These are phyloP conservation scores for Sarcophaga subvicina DNA, from an alignment of 2,888 invertebrate species.

Conservation along the genomic window DNA sequence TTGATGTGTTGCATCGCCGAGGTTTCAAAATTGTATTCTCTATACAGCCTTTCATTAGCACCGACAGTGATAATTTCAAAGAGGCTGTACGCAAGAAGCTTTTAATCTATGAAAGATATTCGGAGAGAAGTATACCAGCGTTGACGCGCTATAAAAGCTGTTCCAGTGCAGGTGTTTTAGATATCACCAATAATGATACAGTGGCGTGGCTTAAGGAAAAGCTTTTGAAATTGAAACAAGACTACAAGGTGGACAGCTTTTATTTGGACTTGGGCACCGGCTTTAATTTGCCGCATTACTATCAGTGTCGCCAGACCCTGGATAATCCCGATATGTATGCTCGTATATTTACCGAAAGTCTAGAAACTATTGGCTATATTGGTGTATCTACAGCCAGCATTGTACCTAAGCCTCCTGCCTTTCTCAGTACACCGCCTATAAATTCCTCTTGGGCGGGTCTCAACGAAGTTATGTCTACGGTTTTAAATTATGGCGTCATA, in stretches of 20 bases:
- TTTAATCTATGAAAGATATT: slow-evolving; percentile 90
- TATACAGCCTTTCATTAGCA: slow-evolving; percentile 95
- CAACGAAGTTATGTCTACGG: slow-evolving; percentile 91
- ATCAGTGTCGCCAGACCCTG: slow-evolving; percentile 88
- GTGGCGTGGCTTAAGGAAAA: slow-evolving; percentile 90
- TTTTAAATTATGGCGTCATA: slow-evolving; percentile 92
- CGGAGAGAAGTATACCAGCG: slow-evolving; percentile 91
- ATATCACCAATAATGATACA: slow-evolving; percentile 92
- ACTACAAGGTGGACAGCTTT: slow-evolving; percentile 92
- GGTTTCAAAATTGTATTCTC: slow-evolving; percentile 94
- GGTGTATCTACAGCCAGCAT: slow-evolving; percentile 92
- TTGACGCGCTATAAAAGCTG: slow-evolving; percentile 91
- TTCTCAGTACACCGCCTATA: slow-evolving; percentile 92
- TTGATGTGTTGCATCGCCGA: slow-evolving; percentile 90
- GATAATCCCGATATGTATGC: slow-evolving; percentile 93
- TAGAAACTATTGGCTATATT: slow-evolving; percentile 84
- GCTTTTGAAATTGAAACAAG: slow-evolving; percentile 86
- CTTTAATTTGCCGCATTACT: slow-evolving; percentile 93
- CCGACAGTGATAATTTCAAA: slow-evolving; percentile 91
- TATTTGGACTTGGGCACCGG: slow-evolving; percentile 92
- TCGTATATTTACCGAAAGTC: slow-evolving; percentile 84
- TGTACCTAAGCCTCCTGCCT: slow-evolving; percentile 92
- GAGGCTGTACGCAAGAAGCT: slow-evolving; percentile 89
- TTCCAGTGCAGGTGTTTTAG: slow-evolving; percentile 91
- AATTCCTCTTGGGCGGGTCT: slow-evolving; percentile 95